Evolutionary conservation across 35 echinoderm and acorn worm genomes (phyloP).

Genomic region (Ophiothrix spiculata): DNA sequence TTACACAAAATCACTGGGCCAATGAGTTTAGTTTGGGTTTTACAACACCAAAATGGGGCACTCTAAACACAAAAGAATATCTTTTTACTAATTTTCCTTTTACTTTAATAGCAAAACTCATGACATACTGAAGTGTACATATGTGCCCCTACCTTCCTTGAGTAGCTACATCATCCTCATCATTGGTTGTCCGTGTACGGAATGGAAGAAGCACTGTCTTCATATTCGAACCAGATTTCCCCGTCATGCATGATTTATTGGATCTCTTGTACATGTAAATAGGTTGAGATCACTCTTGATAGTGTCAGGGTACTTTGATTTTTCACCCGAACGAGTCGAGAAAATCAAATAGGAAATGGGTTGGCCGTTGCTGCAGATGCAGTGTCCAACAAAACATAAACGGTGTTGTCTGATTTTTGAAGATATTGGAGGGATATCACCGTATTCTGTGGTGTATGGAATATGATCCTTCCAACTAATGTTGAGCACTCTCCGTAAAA

Average conservation of each 20-base stretch:
- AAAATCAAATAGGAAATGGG: not conserved
- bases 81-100: too few relatives aligned
- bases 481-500: not conserved
- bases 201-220: not conserved
- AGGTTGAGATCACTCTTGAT: not conserved
- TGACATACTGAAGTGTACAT: too few relatives aligned
- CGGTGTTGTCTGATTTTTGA: not conserved
- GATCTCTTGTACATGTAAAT: not conserved
- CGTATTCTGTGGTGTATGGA: not conserved
- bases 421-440: not conserved
- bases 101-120: too few relatives aligned
- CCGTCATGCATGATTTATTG: not conserved
- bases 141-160: too few relatives aligned
- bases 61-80: too few relatives aligned
- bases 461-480: too few relatives aligned
- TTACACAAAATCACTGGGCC: too few relatives aligned
- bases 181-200: not conserved
- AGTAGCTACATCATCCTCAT: too few relatives aligned
- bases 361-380: not conserved
- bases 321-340: not conserved
- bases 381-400: not conserved
- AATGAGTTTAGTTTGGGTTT: too few relatives aligned
- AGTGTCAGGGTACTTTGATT: too few relatives aligned
- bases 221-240: not conserved
- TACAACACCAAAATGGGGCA: too few relatives aligned